Conservation (phyloP, 2,113 vertebrate genomes). For the Dasyurus viverrinus region DNA sequence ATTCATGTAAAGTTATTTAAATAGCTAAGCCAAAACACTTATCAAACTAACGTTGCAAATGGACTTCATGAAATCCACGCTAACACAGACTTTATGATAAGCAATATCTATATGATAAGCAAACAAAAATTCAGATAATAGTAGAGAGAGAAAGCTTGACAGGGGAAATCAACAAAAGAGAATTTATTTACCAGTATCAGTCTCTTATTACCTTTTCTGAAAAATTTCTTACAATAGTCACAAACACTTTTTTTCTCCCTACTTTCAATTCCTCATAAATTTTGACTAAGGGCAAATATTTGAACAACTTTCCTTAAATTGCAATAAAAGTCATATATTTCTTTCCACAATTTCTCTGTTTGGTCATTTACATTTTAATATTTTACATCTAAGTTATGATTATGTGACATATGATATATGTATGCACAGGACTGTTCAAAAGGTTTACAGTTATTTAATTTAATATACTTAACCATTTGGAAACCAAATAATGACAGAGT, state of each 20-base stretch:
- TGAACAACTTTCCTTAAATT: constrained; percentile 66
- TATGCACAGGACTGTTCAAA: constrained; percentile 70
- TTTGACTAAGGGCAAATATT: constrained; percentile 46
- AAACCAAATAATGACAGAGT: constrained; percentile 77
- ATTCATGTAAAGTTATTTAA: neutral
- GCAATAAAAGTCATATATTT: constrained; percentile 46
- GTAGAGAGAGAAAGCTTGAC: neutral
- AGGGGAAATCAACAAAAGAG: neutral
- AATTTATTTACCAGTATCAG: constrained; percentile 39
- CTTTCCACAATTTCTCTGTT: constrained; percentile 65
- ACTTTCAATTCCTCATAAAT: constrained; percentile 40
- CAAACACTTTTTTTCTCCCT: neutral
- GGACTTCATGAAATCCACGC: neutral
- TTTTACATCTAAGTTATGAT: constrained; percentile 71
- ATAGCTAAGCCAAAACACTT: constrained; percentile 8
- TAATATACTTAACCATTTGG: constrained; percentile 81
- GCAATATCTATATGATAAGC: neutral
- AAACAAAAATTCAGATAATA: neutral
- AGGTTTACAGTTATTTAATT: constrained; percentile 82
- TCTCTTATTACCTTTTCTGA: constrained; percentile 18
- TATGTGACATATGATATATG: constrained; percentile 74
- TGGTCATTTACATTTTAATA: constrained; percentile 78
- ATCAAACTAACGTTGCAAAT: constrained; percentile 27
- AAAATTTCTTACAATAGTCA: constrained; percentile 42
- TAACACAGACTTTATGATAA: neutral